phyloP scores from a whole-genome alignment of 2,888 invertebrate genomes.

The Mystacides longicornis region DNA sequence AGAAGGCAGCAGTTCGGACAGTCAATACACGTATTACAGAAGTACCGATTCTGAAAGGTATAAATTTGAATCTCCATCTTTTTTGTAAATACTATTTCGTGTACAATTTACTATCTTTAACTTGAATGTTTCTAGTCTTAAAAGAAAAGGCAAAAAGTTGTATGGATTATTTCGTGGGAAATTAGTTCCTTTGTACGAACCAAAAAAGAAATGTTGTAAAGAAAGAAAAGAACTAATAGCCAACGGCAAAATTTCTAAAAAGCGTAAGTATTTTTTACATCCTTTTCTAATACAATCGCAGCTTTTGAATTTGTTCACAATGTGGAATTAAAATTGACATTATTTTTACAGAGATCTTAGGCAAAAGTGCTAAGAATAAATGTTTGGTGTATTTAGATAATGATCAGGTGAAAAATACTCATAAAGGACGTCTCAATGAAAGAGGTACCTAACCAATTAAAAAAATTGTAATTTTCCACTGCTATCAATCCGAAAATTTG shows the following conservation, averaged over 20 bases:
- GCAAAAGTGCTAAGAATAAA: not conserved
- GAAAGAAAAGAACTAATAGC: conserved; percentile 4
- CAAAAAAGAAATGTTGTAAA: conserved; percentile 9
- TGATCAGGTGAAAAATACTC: not conserved
- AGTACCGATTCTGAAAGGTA: not conserved
- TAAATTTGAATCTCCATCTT: not conserved
- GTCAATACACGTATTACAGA: conserved; percentile 3
- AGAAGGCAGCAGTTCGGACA: conserved; percentile 3
- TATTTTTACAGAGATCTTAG: not conserved
- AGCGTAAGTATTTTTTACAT: not conserved
- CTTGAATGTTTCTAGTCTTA: conserved; percentile 5
- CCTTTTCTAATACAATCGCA: too few relatives aligned
- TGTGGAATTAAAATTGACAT: not conserved
- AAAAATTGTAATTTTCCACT: too few relatives aligned
- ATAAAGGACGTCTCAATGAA: not conserved
- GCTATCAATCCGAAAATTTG: too few relatives aligned
- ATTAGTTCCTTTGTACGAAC: conserved; percentile 10
- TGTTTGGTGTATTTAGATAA: not conserved
- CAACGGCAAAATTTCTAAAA: not conserved
- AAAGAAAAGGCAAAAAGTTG: conserved; percentile 6
- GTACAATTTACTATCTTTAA: too few relatives aligned
- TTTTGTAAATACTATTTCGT: not conserved
- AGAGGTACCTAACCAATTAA: not conserved
- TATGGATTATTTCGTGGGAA: conserved; percentile 15
- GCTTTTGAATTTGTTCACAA: too few relatives aligned